A percentile compares a stretch with the other conserved stretches of the same genome.
Conservation (phyloP, 2,888 invertebrate species). For the Hypomecis punctinalis region DNA sequence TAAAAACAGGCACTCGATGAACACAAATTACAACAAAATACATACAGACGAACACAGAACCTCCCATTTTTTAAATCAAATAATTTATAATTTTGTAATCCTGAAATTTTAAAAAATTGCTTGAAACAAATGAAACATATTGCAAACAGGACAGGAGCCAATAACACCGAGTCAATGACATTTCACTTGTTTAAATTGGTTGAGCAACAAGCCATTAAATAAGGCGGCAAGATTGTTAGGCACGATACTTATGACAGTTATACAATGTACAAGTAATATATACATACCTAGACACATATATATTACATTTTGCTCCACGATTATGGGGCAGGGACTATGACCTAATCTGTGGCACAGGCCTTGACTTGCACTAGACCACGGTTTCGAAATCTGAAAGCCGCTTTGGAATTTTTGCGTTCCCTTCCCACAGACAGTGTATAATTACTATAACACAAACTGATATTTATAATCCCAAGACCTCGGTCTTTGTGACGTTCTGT, state of each 20-base stretch:
- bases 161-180: constrained; percentile 36
- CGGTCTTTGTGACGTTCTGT: too few species aligned
- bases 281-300: neutral
- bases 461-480: neutral
- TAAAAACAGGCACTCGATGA: too few species aligned
- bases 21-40: too few species aligned
- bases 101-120: too few species aligned
- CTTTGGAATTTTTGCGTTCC: neutral
- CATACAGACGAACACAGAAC: too few species aligned
- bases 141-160: neutral
- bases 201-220: constrained; percentile 22
- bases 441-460: neutral
- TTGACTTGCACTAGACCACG: constrained; percentile 1
- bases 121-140: too few species aligned
- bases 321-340: neutral
- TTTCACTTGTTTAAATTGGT: constrained; percentile 42
- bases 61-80: too few species aligned
- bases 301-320: neutral
- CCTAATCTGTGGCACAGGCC: neutral
- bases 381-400: constrained; percentile 4
- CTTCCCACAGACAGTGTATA: neutral
- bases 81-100: too few species aligned
- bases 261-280: neutral
- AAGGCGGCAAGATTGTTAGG: constrained; percentile 25
- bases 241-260: constrained; percentile 5